These are phyloP conservation scores for Arion vulgaris DNA, from an alignment of 1,140 invertebrate genomes.

Conservation along the genomic window DNA sequence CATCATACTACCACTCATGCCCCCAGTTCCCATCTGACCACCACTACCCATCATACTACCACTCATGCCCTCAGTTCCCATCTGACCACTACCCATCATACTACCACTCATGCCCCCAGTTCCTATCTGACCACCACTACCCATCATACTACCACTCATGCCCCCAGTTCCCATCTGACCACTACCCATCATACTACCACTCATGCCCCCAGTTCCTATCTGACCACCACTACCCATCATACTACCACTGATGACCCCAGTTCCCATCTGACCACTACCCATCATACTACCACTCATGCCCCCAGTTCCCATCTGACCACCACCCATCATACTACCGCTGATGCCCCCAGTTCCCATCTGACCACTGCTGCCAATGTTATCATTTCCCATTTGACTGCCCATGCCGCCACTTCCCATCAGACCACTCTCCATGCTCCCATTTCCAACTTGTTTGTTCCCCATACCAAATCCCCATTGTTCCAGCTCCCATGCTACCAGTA, in stretches of 20 bases:
- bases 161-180: neutral
- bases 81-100: neutral
- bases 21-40: too few species aligned
- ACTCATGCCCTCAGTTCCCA: neutral
- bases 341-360: too few species aligned
- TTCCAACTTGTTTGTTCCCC: neutral
- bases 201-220: neutral
- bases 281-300: too few species aligned
- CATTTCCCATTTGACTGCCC: too few species aligned
- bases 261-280: neutral
- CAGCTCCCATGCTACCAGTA: neutral
- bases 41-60: too few species aligned
- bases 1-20: too few species aligned
- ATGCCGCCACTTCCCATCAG: too few species aligned
- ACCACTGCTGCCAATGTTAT: too few species aligned
- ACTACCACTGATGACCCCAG: neutral
- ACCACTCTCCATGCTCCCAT: neutral
- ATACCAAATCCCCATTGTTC: neutral
- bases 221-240: neutral
- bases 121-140: neutral
- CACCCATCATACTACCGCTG: too few species aligned
- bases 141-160: neutral
- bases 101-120: neutral
- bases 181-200: neutral
- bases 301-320: too few species aligned